Conservation (phyloP, 2,113 vertebrate species). For the Anolis sagrei region DNA sequence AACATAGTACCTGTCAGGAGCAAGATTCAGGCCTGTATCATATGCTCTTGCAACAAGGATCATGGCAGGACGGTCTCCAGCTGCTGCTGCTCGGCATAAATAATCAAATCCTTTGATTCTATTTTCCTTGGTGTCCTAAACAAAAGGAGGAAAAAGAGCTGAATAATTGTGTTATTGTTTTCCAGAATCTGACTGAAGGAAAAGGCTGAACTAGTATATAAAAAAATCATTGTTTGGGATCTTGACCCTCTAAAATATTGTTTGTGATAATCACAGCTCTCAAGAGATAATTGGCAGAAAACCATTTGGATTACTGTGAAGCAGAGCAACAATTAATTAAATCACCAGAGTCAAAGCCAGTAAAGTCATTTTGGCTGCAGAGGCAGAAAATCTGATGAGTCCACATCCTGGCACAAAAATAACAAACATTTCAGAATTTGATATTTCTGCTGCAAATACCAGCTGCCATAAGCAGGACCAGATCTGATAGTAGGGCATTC, state of each 20-base stretch:
- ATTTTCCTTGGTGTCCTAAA: slow-evolving; percentile 88
- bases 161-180: background rate
- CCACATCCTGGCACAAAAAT: background rate
- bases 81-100: slow-evolving; percentile 90
- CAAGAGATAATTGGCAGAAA: background rate
- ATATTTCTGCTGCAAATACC: too few species aligned
- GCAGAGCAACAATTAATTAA: background rate
- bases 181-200: slow-evolving; percentile 7
- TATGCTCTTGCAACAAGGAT: slow-evolving; percentile 91
- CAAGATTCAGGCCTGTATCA: slow-evolving; percentile 86
- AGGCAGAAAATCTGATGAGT: background rate
- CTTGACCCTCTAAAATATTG: background rate
- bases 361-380: background rate
- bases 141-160: background rate
- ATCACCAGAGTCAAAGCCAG: background rate
- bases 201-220: background rate
- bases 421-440: background rate
- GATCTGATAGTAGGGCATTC: too few species aligned
- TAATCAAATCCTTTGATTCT: slow-evolving; percentile 89
- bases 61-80: slow-evolving; percentile 93
- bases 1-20: slow-evolving; percentile 83
- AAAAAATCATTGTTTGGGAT: background rate
- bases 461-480: too few species aligned
- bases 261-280: background rate
- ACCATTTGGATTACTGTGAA: background rate